Conservation (phyloP, 2,797 vertebrate genomes). For the Enteromius paludinosus region DNA sequence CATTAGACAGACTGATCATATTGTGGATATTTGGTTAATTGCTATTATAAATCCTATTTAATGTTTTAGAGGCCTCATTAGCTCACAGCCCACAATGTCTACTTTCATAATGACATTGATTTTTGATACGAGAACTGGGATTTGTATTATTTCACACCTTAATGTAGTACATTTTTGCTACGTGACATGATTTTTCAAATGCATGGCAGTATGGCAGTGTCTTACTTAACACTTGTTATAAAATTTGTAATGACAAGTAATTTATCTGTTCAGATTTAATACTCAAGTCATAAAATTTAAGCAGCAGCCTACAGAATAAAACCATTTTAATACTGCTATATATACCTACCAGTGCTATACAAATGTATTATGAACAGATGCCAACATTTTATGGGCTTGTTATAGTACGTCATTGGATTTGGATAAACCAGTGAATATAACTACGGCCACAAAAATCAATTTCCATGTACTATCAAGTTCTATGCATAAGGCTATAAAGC, state of each 20-base stretch:
- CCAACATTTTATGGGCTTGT: slow-evolving; percentile 12
- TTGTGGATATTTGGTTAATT: slow-evolving; percentile 45
- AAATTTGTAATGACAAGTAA: slow-evolving; percentile 28
- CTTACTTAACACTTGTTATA: neutral
- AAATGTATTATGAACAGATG: slow-evolving; percentile 19
- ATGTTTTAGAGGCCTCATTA: slow-evolving; percentile 47
- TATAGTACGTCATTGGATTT: slow-evolving; percentile 5
- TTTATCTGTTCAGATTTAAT: slow-evolving; percentile 27
- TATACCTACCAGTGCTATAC: neutral
- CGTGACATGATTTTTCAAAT: neutral
- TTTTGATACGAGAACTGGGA: slow-evolving; percentile 18
- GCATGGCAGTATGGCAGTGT: neutral
- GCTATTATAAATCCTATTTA: slow-evolving; percentile 46
- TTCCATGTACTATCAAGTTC: neutral
- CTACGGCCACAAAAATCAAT: neutral
- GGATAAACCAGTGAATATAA: slow-evolving; percentile 8
- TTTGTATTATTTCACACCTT: slow-evolving; percentile 12
- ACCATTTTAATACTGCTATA: neutral
- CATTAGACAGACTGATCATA: slow-evolving; percentile 46
- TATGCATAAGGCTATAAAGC: neutral
- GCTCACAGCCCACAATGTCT: slow-evolving; percentile 21
- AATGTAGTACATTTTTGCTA: slow-evolving; percentile 6
- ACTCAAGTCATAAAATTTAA: slow-evolving; percentile 5
- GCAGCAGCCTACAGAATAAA: neutral
- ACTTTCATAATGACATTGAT: slow-evolving; percentile 36